Percentiles rank a stretch among this genome's conserved stretches.
These are phyloP conservation scores for Astreopora myriophthalma DNA, from an alignment of 64 coral and sea anemone genomes.

Conservation along the genomic window DNA sequence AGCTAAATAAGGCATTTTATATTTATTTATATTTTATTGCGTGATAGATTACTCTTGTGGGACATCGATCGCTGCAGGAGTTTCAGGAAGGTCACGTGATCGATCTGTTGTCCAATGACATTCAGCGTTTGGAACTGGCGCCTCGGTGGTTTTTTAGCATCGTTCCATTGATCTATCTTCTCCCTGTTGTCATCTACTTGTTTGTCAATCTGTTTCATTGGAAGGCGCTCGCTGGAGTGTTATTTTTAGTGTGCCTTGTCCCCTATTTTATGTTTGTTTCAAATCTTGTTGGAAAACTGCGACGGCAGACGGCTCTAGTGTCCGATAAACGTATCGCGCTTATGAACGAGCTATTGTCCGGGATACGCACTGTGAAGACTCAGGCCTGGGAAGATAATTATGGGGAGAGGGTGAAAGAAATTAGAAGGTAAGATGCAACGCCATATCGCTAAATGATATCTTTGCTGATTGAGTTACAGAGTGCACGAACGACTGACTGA, in stretches of 20 bases:
- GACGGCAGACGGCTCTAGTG: background rate
- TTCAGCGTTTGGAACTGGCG: background rate
- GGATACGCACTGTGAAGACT: background rate
- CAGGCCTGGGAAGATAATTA: conserved; percentile 6
- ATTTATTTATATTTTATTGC: background rate
- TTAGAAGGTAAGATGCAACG: background rate
- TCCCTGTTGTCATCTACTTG: background rate
- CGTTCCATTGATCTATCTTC: background rate
- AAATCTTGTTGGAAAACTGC: background rate
- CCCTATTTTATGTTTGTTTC: background rate
- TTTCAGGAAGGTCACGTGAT: background rate
- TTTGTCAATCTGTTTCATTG: background rate
- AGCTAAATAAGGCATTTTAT: too few relatives aligned
- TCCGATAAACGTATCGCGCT: background rate
- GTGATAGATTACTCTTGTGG: background rate
- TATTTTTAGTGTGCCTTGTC: background rate
- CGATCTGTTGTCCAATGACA: background rate
- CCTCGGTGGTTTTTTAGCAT: background rate
- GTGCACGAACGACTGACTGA: too few relatives aligned
- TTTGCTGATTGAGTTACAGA: too few relatives aligned
- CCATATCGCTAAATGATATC: too few relatives aligned
- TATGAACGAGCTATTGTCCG: background rate
- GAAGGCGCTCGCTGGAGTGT: background rate
- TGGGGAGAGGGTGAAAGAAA: background rate
- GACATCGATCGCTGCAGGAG: background rate